A percentile compares a stretch with the other conserved stretches of the same genome.
Conservation (phyloP, 2,888 invertebrate species). For the Hypolimnas misippus region DNA sequence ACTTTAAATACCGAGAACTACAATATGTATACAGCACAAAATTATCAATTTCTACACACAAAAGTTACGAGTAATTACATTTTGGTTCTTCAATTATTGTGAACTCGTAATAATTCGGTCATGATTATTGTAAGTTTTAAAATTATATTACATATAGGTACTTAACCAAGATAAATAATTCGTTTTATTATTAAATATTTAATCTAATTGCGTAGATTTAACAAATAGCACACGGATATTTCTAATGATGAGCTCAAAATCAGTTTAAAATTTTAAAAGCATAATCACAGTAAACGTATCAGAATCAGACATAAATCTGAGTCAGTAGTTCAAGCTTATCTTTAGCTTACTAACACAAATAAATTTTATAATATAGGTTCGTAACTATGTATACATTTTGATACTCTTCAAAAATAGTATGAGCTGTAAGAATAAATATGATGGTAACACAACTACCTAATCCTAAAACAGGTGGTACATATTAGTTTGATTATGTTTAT, state of each 20-base stretch:
- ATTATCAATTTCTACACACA: neutral
- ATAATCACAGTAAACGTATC: constrained; percentile 1
- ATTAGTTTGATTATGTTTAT: constrained; percentile 15
- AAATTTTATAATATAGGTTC: constrained; percentile 8
- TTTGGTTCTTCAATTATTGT: neutral
- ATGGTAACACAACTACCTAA: constrained; percentile 12
- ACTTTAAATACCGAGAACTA: constrained; percentile 1
- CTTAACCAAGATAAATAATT: neutral
- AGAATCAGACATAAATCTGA: constrained; percentile 16
- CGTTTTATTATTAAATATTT: neutral
- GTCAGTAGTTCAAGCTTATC: constrained; percentile 27
- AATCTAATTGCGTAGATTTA: too few species aligned
- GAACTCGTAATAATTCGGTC: neutral
- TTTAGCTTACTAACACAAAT: constrained; percentile 25
- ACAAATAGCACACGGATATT: neutral
- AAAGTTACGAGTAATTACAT: neutral
- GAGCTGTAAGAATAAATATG: constrained; percentile 28
- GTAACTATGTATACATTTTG: constrained; percentile 2
- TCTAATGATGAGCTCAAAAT: neutral
- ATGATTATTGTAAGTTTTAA: constrained; percentile 3
- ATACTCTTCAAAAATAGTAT: constrained; percentile 28
- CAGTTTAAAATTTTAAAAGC: too few species aligned
- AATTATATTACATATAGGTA: too few species aligned
- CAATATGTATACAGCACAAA: neutral
- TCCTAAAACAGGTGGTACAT: constrained; percentile 25